Evolutionary conservation across 2,113 vertebrate species (phyloP), one percentile per base, ranked within the genome.

Genomic region (Sceloporus undulatus): DNA sequence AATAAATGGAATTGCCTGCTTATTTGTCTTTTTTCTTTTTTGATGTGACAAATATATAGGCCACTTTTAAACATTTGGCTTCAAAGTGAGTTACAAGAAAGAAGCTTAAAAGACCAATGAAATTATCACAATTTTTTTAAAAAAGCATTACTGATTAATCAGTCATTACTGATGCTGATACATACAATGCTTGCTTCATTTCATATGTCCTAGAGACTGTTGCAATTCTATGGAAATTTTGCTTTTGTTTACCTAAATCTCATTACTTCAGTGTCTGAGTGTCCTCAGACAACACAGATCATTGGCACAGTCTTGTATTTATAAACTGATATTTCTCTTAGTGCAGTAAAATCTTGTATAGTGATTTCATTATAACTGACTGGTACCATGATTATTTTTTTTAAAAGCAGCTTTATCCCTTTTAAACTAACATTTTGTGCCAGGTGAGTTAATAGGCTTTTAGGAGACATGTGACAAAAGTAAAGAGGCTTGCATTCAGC

Each of bases 371-470:
- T 75, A 48, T 48, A 38, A 82, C 56, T 23, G 71, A 65, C 40
- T 82, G 11, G 54, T 62, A 59, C 68, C 71, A n/a, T 18, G 68
- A 42, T 21, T 74, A 9, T 80, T 16, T n/a, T 52, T 6, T 56
- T 56, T 40, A 25, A 65, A 42, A 76, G 80, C 29, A 76, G 21
- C 73, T 82, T 89, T 85, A 91, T 0, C 87, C 1, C 4, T 70
- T 89, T 66, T 14, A 42, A 87, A 89, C 25, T 82, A 59, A 56
- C 27, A 62, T 89, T n/a, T 74, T 82, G 2, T 18, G 74, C 68
- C 40, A 86, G 82, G 34, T 52, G 2, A 7, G 78, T 38, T 78
- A 82, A 65, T 13, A 78, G 3, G 19, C 65, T 6, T 88, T 42
- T 84, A 27, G 10, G 71, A 40, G 40, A 62, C 79, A 66, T 83